Evolutionary conservation across 2,888 invertebrate genomes (phyloP), one percentile per base, ranked within the genome.

Genomic region (Cataglyphis albicans): DNA sequence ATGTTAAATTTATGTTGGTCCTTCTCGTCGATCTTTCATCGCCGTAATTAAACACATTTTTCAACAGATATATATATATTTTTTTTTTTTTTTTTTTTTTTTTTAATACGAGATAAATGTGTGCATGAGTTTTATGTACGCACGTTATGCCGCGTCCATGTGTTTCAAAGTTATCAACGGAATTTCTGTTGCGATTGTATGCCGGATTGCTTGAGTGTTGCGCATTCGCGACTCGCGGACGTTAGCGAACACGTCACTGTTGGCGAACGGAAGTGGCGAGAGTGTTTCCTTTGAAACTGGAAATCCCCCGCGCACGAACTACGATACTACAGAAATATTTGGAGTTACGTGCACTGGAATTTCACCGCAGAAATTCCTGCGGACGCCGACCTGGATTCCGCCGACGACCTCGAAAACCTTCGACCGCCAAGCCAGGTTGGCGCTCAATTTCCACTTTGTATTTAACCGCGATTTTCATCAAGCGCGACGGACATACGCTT

Each of bases 351-450:
- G 84, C 80, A 85, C 59, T 64, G 91, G 90, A 89, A 88, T 88
- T 70, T 82, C 73, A 87, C 87, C 87, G 70, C 88, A 87, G 86
- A 87, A 86, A 91, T 92, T 91, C 91, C 91, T 90, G 90, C 84
- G 89, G 90, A 86, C 83, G 81, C 88, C 87, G 85, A 87, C 86
- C 88, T 84, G 90, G 88, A 92, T 93, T 90, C 91, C 90, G 84
- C 63, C 80, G 86, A 85, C 89, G 90, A 92, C 91, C 92, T 87
- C 91, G 85, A 90, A 90, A 91, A 91, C 88, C 89, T 90, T 88
- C 86, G 59, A 44, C 78, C 73, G 75, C 68, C 76, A 81, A 82
- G 88, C 85, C 74, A 59, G 75, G 86, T 75, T 83, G 86, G 73
- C 81, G 85, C 85, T 90, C 83, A 84, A 89, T 90, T 90, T 91